Percentiles rank a stretch among this genome's conserved stretches.
These are phyloP conservation scores for Campoplex capitator DNA, from an alignment of 2,888 invertebrate species.

Conservation along the genomic window DNA sequence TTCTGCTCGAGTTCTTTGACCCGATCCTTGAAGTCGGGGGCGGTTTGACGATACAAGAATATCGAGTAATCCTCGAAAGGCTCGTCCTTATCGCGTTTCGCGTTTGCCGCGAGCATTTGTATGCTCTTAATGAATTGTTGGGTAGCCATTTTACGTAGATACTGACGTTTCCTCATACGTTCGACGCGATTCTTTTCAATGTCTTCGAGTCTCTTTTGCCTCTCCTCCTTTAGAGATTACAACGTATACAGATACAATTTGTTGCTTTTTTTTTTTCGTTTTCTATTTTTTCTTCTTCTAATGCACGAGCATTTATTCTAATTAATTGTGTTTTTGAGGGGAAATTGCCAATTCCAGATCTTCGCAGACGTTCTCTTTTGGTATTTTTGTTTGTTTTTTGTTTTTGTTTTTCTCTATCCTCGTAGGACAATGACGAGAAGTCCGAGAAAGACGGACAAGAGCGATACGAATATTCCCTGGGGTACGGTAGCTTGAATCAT, in stretches of 20 bases:
- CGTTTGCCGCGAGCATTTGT: constrained; percentile 93
- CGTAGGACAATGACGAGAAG: constrained; percentile 75
- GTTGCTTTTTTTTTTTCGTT: constrained; percentile 32
- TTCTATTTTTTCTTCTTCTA: constrained; percentile 18
- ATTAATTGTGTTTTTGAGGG: constrained; percentile 20
- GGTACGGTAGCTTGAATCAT: constrained; percentile 78
- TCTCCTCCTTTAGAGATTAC: constrained; percentile 87
- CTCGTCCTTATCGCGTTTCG: constrained; percentile 87
- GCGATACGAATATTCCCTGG: constrained; percentile 80
- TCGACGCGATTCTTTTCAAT: constrained; percentile 89
- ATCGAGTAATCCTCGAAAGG: constrained; percentile 94
- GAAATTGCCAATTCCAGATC: constrained; percentile 48
- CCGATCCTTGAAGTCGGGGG: constrained; percentile 93
- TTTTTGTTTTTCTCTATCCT: constrained; percentile 70
- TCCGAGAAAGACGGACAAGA: constrained; percentile 80
- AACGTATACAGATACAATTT: constrained; percentile 59
- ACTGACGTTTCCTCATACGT: constrained; percentile 88
- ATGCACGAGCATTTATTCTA: constrained; percentile 51
- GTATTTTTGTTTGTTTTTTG: constrained; percentile 8
- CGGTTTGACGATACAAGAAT: constrained; percentile 93
- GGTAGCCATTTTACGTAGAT: constrained; percentile 91
- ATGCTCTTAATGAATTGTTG: constrained; percentile 94
- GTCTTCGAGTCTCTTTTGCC: constrained; percentile 91
- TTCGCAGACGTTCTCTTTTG: constrained; percentile 12
- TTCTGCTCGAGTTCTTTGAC: constrained; percentile 93